Conservation (phyloP, 2,888 invertebrate species). For the Melipona beecheii region DNA sequence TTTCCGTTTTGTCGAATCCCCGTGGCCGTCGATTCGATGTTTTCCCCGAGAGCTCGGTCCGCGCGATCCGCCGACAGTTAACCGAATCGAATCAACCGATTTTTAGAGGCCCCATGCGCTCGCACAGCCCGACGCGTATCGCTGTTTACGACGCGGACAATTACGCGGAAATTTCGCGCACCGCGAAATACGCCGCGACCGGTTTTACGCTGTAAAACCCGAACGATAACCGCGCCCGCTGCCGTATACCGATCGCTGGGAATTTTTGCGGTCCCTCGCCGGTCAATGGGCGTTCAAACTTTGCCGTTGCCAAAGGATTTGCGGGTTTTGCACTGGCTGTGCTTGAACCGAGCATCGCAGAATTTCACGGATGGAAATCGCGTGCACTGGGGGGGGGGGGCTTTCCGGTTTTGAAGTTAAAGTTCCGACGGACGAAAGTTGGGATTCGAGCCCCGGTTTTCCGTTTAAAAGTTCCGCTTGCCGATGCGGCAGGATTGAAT, state of each 20-base stretch:
- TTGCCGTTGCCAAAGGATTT: neutral
- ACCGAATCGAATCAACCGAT: slow-evolving; percentile 51
- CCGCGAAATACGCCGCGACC: slow-evolving; percentile 30
- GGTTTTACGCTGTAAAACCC: slow-evolving; percentile 4
- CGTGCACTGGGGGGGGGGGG: no score
- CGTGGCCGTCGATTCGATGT: slow-evolving; percentile 21
- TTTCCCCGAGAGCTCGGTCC: slow-evolving; percentile 18
- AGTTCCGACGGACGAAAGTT: no score
- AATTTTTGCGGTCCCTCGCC: neutral
- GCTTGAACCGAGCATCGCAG: no score
- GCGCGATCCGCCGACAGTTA: slow-evolving; percentile 14
- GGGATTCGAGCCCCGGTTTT: no score
- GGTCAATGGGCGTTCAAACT: slow-evolving; percentile 9
- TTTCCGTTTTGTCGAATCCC: slow-evolving; percentile 28
- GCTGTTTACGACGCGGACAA: slow-evolving; percentile 52
- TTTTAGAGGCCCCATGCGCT: slow-evolving; percentile 8
- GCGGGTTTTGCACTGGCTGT: neutral
- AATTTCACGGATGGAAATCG: neutral
- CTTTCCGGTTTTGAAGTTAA: no score
- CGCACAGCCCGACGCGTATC: neutral
- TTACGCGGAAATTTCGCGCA: slow-evolving; percentile 49
- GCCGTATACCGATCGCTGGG: neutral
- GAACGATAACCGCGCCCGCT: neutral
- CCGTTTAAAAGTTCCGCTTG: neutral
- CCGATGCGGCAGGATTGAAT: neutral